These are phyloP conservation scores for Drosophila melanica DNA, from an alignment of 1,140 invertebrate species.

Conservation along the genomic window DNA sequence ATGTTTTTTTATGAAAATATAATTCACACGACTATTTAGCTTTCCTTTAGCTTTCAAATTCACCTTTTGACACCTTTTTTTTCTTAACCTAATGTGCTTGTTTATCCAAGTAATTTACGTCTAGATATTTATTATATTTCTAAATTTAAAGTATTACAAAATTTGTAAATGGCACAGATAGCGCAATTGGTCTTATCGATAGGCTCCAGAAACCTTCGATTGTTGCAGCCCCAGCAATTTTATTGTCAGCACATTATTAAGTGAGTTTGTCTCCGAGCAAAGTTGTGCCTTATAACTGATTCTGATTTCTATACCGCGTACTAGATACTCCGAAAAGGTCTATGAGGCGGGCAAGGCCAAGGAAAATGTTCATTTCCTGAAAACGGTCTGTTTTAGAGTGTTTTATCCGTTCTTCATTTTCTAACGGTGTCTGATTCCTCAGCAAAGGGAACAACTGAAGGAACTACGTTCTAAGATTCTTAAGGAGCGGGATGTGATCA, in stretches of 20 bases:
- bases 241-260: conserved; percentile 20
- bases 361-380: conserved; percentile 53
- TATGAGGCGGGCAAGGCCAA: background rate
- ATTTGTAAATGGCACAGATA: conserved; percentile 9
- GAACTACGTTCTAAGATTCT: conserved; percentile 50
- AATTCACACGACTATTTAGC: background rate
- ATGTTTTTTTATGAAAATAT: too few species aligned
- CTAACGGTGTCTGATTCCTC: background rate
- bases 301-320: background rate
- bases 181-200: background rate
- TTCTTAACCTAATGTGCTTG: background rate
- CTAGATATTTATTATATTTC: conserved; percentile 1
- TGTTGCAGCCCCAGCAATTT: conserved; percentile 8
- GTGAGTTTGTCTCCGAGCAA: conserved; percentile 6
- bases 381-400: conserved; percentile 36
- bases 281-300: background rate
- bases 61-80: background rate
- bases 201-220: background rate
- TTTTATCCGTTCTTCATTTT: background rate
- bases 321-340: conserved; percentile 23
- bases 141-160: conserved; percentile 21
- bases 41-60: conserved; percentile 7
- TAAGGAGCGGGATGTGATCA: conserved; percentile 35
- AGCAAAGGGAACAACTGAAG: conserved; percentile 65
- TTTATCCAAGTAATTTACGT: background rate